Evolutionary conservation across 2,113 vertebrate species (phyloP), one percentile per base, ranked within the genome.

Genomic region (Entomyzon cyanotis): DNA sequence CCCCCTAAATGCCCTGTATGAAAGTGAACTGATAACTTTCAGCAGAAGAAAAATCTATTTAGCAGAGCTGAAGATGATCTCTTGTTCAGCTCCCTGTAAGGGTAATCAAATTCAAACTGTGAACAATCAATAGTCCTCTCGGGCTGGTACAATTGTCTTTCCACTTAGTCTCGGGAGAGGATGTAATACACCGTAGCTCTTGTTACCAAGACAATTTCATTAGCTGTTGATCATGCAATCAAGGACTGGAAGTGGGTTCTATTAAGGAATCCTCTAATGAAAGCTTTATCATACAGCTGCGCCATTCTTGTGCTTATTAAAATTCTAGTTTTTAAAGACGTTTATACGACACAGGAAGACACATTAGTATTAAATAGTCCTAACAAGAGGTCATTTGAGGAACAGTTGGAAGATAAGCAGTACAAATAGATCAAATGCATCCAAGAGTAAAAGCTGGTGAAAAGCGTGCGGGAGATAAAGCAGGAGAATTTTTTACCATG

Each of bases 121-220:
- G 97, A 98, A 97, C 95, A 98, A 98, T 98, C 98, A 98, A 93
- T 98, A 91, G 89, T 84, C 83, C 94, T 96, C 94, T 97, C 35
- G 14, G 92, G 94, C 94, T 90, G 92, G 94, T 80, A 96, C 92
- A 95, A 97, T 94, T 95, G 97, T 97, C 97, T 97, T 96, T 91
- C 84, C 82, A 95, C 93, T 97, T 85, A 52, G 76, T 97, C 97
- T 98, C 96, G 0, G 83, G 96, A 97, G 97, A 98, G 96, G 88
- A 96, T 96, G 96, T 97, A 96, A 96, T 96, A 97, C 96, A 97
- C 94, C 18, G 13, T 78, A 94, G 96, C 90, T 97, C 96, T 97
- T 96, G 97, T 98, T 98, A 98, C 96, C 95, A 97, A 97, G 98
- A 98, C 97, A 97, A 98, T 98, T 98, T 98, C 98, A 98, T 98